These are phyloP conservation scores for Amiota communis DNA, from an alignment of 2,888 invertebrate genomes.

Conservation along the genomic window DNA sequence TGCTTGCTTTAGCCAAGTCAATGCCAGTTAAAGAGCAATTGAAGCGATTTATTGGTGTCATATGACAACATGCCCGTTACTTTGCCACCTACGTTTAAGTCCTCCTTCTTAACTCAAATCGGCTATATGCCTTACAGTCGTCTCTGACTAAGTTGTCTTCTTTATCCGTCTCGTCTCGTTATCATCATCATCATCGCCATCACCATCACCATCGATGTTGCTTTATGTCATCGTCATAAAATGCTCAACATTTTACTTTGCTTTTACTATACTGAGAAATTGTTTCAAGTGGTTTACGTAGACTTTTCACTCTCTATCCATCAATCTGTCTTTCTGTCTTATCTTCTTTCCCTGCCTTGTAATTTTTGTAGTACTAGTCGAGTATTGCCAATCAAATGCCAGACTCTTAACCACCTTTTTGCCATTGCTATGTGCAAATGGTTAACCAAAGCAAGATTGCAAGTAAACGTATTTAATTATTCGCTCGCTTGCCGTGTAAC, in stretches of 20 bases:
- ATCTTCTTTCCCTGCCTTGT: no score
- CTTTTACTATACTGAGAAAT: no score
- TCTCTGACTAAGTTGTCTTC: not conserved
- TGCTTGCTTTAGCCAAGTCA: constrained; percentile 33
- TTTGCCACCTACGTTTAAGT: constrained; percentile 14
- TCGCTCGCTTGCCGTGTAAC: not conserved
- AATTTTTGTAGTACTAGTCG: no score
- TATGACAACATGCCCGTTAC: constrained; percentile 53
- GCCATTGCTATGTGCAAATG: no score
- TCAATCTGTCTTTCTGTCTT: no score
- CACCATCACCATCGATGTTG: not conserved
- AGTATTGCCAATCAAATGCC: no score
- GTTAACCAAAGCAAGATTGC: no score
- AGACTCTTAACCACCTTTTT: no score
- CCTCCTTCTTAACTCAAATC: constrained; percentile 24
- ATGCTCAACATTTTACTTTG: no score
- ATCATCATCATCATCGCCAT: not conserved
- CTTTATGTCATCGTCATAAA: not conserved
- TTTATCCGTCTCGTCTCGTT: not conserved
- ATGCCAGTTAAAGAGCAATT: constrained; percentile 64
- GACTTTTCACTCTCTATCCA: no score
- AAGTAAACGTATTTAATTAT: constrained; percentile 4
- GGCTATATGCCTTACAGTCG: constrained; percentile 39
- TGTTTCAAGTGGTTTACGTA: no score
- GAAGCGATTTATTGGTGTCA: constrained; percentile 67